Conservation (phyloP, 2,797 vertebrate species). For the Chelmon rostratus region DNA sequence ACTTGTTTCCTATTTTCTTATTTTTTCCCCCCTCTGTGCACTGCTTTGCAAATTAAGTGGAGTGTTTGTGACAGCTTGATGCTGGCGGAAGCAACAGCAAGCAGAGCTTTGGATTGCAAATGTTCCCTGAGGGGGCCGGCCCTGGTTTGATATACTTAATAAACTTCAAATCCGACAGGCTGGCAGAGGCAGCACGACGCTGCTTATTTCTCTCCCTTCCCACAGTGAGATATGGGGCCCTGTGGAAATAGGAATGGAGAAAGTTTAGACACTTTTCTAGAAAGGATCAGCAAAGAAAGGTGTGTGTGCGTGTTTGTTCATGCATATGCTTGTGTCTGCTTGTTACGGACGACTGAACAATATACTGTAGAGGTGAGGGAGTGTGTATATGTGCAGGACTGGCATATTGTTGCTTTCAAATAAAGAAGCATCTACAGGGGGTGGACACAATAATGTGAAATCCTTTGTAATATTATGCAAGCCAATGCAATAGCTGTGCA, state of each 20-base stretch:
- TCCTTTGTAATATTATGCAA: conserved; percentile 13
- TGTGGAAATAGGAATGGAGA: conserved; percentile 70
- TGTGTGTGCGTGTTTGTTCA: conserved; percentile 21
- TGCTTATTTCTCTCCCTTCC: conserved; percentile 73
- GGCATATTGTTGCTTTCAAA: conserved; percentile 26
- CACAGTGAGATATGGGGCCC: conserved; percentile 65
- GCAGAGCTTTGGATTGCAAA: conserved; percentile 84
- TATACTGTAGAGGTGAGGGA: conserved; percentile 20
- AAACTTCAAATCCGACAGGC: conserved; percentile 84
- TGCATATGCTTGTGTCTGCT: conserved; percentile 8
- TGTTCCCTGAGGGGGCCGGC: conserved; percentile 80
- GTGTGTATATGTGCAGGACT: conserved; percentile 16
- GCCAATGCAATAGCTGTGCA: conserved; percentile 9
- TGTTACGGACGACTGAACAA: conserved; percentile 44
- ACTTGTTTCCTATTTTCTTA: conserved; percentile 81
- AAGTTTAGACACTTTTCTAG: conserved; percentile 72
- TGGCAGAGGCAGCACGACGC: conserved; percentile 69
- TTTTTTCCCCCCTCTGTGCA: conserved; percentile 58
- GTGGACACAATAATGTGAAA: conserved; percentile 17
- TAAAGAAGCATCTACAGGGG: conserved; percentile 21
- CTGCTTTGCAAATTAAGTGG: conserved; percentile 85
- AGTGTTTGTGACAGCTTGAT: conserved; percentile 85
- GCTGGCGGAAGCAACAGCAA: conserved; percentile 79
- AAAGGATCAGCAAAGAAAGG: conserved; percentile 61
- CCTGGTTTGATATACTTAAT: conserved; percentile 85